These are phyloP conservation scores for Porites australiensis DNA, from an alignment of 64 coral and sea anemone species.

Conservation along the genomic window DNA sequence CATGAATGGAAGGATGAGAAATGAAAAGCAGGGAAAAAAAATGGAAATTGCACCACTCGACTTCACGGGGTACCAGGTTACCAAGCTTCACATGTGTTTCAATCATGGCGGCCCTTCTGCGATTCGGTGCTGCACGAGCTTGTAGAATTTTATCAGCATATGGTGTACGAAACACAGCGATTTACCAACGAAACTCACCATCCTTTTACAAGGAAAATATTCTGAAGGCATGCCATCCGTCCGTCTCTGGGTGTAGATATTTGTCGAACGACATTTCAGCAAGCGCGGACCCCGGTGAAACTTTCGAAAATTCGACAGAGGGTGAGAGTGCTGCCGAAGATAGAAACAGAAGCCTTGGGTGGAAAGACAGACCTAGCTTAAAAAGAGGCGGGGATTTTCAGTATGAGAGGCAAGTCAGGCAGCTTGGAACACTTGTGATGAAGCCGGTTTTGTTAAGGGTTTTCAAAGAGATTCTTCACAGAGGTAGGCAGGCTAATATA, in stretches of 20 bases:
- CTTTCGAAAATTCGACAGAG: background rate
- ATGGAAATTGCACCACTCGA: too few species aligned
- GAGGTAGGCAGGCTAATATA: constrained; percentile 12
- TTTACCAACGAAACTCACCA: constrained; percentile 11
- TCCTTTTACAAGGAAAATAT: background rate
- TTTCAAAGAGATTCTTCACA: constrained; percentile 52
- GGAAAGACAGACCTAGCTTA: background rate
- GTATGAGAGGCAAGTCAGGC: constrained; percentile 47
- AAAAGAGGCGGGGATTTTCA: background rate
- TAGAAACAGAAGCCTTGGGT: background rate
- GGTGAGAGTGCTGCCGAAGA: background rate
- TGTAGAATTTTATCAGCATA: constrained; percentile 43
- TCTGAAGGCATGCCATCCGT: constrained; percentile 4
- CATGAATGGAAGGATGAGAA: background rate
- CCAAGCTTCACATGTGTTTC: constrained; percentile 42
- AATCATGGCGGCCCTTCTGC: constrained; percentile 64
- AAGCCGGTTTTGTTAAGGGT: constrained; percentile 22
- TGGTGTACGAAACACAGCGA: background rate
- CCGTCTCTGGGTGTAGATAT: constrained; percentile 9
- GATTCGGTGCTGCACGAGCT: constrained; percentile 28
- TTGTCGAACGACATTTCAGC: constrained; percentile 16
- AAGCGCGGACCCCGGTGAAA: background rate
- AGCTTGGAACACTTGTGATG: constrained; percentile 38
- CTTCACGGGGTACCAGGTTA: constrained; percentile 8
- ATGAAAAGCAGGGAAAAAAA: too few species aligned